Base-by-base conservation (phyloP, 2,113 vertebrate species). In the Casuarius casuarius region DNA sequence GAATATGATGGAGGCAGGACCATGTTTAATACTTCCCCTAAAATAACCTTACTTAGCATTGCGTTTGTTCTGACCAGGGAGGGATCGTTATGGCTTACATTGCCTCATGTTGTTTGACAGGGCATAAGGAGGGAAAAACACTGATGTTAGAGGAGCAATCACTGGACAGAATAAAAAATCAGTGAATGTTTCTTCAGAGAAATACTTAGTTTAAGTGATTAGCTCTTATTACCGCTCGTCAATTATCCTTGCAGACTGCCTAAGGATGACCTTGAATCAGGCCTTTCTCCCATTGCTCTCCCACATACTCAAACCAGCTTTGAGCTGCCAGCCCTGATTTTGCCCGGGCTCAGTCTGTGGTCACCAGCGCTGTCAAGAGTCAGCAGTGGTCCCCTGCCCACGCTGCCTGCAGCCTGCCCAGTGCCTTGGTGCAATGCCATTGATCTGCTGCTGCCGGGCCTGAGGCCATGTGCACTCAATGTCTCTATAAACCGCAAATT, bases 331-430 rank as follows among this genome's bases (percentile, higher is more conserved):
- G 51, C 56, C 42, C 49, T 3, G 49, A 20, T 71, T 19, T 48
- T 78, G 23, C 48, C 46, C 63, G 8, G 54, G 67, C 56, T 52
- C 5, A 13, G 59, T 35, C 21, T 81, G 93, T 61, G 66, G 86
- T 31, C 85, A 84, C 13, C 74, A 9, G 54, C 14, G 90, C 76
- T 25, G 94, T 59, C 67, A 11, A 80, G 85, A 94, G 96, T 94
- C 89, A 52, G 92, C 92, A 49, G 68, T 8, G 54, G 90, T 84
- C 31, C 75, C 66, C 79, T 90, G 81, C 66, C 83, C 87, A 3
- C 4, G 3, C 56, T 58, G 84, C 67, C 23, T 8, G 48, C 85
- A 67, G 76, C 62, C 58, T 63, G 28, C 68, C 68, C 6, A 0
- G 2, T 21, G 13, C 74, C 42, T 9, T 4, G 15, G 52, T 68